Evolutionary conservation across 1,140 invertebrate genomes (phyloP).

Genomic region (Diuraphis noxia): DNA sequence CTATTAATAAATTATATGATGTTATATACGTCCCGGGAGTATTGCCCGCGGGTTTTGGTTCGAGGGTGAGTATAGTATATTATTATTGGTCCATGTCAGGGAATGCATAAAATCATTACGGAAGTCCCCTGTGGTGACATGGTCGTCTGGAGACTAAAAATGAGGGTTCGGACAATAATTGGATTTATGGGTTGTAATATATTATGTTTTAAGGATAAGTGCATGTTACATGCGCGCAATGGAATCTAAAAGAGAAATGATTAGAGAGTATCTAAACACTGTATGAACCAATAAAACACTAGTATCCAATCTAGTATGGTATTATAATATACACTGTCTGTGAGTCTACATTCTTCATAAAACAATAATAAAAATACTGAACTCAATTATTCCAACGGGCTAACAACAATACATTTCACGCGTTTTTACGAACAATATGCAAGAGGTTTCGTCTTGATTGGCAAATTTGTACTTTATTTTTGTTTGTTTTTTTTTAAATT

Average conservation of each 20-base stretch:
- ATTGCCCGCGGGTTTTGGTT: not conserved
- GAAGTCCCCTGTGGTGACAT: constrained; percentile 2
- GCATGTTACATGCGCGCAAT: not conserved
- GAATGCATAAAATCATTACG: not conserved
- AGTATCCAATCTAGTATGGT: not conserved
- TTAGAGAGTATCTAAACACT: not conserved
- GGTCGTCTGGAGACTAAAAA: not conserved
- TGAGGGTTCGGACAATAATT: not conserved
- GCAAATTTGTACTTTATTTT: not conserved
- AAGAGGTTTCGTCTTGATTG: not conserved
- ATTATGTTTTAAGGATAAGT: not conserved
- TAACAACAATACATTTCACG: not conserved
- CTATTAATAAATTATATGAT: not conserved
- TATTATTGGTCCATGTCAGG: not conserved
- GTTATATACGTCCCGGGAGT: not conserved
- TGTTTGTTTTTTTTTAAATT: not conserved
- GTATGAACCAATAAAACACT: not conserved
- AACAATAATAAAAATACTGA: not conserved
- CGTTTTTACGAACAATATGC: not conserved
- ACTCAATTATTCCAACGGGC: not conserved
- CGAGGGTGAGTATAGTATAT: not conserved
- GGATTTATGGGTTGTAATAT: not conserved
- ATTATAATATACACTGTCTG: not conserved
- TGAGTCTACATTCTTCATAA: not conserved
- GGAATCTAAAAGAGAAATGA: not conserved